phyloP scores from a whole-genome alignment of 2,113 vertebrate genomes.

The Corythornis vintsioides region DNA sequence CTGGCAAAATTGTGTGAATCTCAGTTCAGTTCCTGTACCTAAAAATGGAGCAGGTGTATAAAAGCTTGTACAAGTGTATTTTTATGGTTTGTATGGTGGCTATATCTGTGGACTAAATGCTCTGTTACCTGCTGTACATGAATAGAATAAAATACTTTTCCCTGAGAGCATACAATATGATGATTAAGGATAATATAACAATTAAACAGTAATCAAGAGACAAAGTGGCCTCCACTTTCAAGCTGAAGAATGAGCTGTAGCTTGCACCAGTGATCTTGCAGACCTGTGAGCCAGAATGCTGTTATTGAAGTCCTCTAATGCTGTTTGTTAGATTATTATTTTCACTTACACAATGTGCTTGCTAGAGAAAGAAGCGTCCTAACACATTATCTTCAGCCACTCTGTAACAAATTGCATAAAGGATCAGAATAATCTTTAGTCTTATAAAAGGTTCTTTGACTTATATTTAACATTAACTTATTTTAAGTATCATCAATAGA shows the following conservation, averaged over 20 bases:
- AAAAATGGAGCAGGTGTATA: not conserved
- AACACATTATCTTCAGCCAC: not conserved
- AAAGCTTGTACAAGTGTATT: not conserved
- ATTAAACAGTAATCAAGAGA: not conserved
- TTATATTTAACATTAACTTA: not conserved
- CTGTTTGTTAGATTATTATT: no score
- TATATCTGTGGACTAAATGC: not conserved
- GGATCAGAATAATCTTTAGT: not conserved
- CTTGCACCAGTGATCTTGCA: not conserved
- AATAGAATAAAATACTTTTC: not conserved
- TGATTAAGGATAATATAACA: not conserved
- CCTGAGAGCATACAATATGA: not conserved
- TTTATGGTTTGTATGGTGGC: not conserved
- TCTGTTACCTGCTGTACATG: not conserved
- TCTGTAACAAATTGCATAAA: not conserved
- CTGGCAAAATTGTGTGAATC: not conserved
- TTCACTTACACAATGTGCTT: no score
- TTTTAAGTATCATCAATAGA: not conserved
- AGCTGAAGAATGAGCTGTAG: not conserved
- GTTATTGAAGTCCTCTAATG: not conserved
- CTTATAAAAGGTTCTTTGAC: not conserved
- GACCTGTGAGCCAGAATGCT: not conserved
- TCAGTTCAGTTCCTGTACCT: not conserved
- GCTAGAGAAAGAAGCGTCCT: no score
- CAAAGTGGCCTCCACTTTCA: not conserved